Conservation (phyloP, 2,113 vertebrate genomes). For the Vulpes ferrilata region DNA sequence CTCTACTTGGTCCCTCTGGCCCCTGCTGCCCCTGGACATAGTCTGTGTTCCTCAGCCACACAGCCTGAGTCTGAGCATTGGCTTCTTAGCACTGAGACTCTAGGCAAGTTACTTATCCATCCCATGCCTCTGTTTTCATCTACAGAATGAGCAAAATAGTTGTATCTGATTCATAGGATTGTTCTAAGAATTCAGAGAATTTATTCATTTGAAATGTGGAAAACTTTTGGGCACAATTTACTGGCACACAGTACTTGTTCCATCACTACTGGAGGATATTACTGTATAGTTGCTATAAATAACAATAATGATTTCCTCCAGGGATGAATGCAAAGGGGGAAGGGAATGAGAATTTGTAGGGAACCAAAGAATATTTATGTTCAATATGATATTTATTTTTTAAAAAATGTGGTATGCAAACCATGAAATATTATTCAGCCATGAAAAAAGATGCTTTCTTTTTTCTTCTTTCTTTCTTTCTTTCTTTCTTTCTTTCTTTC, state of each 20-base stretch:
- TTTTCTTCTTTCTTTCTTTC: neutral
- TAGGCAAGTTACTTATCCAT: rapidly evolving
- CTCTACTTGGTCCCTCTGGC: too few species aligned
- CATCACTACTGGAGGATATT: neutral
- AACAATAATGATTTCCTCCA: neutral
- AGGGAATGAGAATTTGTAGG: neutral
- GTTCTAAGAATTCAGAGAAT: neutral
- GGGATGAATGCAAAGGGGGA: neutral
- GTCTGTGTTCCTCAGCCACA: rapidly evolving
- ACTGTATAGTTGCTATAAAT: neutral
- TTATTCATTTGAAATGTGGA: rapidly evolving
- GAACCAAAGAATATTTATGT: neutral
- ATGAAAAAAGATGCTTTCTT: neutral
- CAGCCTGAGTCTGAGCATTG: neutral
- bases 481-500: too few species aligned
- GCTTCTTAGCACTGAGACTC: neutral
- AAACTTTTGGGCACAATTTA: neutral
- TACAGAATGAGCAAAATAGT: rapidly evolving
- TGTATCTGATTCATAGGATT: neutral
- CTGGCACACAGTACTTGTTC: neutral
- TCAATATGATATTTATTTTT: neutral
- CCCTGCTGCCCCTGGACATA: rapidly evolving
- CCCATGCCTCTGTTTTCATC: neutral
- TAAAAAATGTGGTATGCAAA: neutral
- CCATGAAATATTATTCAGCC: neutral